Evolutionary conservation across 2,113 vertebrate genomes (phyloP).

Genomic region (Porphyrio hochstetteri): DNA sequence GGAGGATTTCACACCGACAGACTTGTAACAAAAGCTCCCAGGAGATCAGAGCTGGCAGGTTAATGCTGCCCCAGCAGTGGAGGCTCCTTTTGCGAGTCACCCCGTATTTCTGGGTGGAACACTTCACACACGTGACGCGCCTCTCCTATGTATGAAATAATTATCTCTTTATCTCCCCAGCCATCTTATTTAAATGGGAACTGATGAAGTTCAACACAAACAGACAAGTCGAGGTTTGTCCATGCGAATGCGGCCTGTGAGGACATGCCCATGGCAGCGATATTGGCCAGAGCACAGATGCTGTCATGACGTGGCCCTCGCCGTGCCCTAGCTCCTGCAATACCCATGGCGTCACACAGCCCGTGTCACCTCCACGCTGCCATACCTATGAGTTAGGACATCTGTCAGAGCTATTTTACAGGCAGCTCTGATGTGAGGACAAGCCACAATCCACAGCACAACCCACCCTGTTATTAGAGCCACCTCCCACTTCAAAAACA

Average conservation of each 20-base stretch:
- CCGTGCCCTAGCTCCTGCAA: neutral
- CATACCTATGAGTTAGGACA: neutral
- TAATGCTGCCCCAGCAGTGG: neutral
- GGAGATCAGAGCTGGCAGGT: neutral
- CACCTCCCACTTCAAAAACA: slow-evolving; percentile 5
- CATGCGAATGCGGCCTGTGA: neutral
- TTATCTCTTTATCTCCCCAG: slow-evolving; percentile 43
- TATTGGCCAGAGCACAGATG: neutral
- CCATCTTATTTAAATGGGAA: slow-evolving; percentile 49
- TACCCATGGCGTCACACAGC: neutral
- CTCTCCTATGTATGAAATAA: slow-evolving; percentile 25
- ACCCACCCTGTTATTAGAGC: slow-evolving; percentile 50
- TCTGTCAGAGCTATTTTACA: neutral
- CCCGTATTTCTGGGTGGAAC: neutral
- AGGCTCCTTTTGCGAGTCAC: neutral
- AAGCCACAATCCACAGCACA: slow-evolving; percentile 36
- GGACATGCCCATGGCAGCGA: neutral
- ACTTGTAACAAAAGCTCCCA: neutral
- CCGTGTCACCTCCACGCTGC: neutral
- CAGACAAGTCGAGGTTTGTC: slow-evolving; percentile 44
- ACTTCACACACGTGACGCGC: neutral
- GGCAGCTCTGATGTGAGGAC: slow-evolving; percentile 15
- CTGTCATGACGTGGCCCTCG: neutral
- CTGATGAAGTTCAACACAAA: slow-evolving; percentile 42
- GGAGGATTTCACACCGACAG: neutral